phyloP scores from a whole-genome alignment of 2,113 vertebrate genomes.

The Colaptes auratus region DNA sequence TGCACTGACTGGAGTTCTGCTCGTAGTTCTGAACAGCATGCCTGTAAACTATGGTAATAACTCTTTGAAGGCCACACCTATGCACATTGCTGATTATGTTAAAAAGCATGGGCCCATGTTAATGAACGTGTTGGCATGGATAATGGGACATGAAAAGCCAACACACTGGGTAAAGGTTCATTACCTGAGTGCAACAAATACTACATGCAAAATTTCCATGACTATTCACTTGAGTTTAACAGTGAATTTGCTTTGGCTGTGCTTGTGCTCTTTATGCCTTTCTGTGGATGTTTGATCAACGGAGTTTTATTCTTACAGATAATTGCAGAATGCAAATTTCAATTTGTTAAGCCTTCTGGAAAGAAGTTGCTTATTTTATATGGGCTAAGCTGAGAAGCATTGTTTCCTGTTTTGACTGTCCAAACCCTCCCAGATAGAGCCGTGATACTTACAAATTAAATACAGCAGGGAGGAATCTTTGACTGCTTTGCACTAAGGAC shows the following conservation, averaged over 20 bases:
- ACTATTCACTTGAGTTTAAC: background rate
- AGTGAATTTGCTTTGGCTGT: slow-evolving; percentile 19
- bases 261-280: background rate
- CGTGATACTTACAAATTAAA: background rate
- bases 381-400: background rate
- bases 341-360: background rate
- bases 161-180: slow-evolving; percentile 30
- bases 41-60: slow-evolving; percentile 26
- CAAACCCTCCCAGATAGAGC: background rate
- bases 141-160: slow-evolving; percentile 49
- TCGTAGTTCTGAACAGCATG: background rate
- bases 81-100: slow-evolving; percentile 10
- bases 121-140: slow-evolving; percentile 52
- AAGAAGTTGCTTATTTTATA: slow-evolving; percentile 5
- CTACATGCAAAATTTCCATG: slow-evolving; percentile 13
- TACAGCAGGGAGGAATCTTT: background rate
- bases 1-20: slow-evolving; percentile 10
- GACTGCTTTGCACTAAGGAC: background rate
- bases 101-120: slow-evolving; percentile 6
- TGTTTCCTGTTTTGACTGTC: background rate
- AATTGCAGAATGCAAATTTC: slow-evolving; percentile 33
- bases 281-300: slow-evolving; percentile 30
- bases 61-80: slow-evolving; percentile 50
- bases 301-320: slow-evolving; percentile 14
- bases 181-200: slow-evolving; percentile 55